Evolutionary conservation across 2,888 invertebrate species (phyloP).

Genomic region (Plagiodera versicolora): DNA sequence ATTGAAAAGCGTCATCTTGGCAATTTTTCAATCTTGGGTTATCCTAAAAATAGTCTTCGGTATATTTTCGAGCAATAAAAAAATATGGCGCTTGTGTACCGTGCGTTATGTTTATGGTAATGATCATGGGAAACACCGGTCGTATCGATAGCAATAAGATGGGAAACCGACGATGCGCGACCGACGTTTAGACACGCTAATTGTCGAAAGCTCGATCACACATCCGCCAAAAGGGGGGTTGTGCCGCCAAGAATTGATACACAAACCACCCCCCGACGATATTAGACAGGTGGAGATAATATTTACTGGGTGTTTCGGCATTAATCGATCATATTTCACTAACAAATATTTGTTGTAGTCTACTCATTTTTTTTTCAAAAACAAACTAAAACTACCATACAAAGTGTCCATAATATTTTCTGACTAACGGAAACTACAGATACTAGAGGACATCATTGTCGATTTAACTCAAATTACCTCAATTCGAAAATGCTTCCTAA

Average conservation of each 20-base stretch:
- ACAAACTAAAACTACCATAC: too few relatives aligned
- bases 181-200: slow-evolving; percentile 46
- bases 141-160: slow-evolving; percentile 19
- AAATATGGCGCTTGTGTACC: background rate
- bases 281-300: slow-evolving; percentile 32
- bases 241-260: slow-evolving; percentile 13
- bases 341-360: too few relatives aligned
- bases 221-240: slow-evolving; percentile 25
- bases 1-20: too few relatives aligned
- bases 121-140: slow-evolving; percentile 20
- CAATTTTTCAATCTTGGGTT: too few relatives aligned
- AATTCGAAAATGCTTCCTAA: too few relatives aligned
- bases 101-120: slow-evolving; percentile 7
- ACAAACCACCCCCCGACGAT: slow-evolving; percentile 18
- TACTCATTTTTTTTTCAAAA: too few relatives aligned
- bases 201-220: slow-evolving; percentile 40
- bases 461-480: too few relatives aligned
- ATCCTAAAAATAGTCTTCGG: too few relatives aligned
- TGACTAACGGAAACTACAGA: too few relatives aligned
- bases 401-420: too few relatives aligned
- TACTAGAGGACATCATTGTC: too few relatives aligned
- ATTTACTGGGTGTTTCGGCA: background rate
- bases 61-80: background rate
- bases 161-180: slow-evolving; percentile 36
- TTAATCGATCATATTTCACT: too few relatives aligned